Percentiles rank a stretch among this genome's conserved stretches.
phyloP scores from a whole-genome alignment of 1,140 invertebrate genomes.

The Drosophila orena region DNA sequence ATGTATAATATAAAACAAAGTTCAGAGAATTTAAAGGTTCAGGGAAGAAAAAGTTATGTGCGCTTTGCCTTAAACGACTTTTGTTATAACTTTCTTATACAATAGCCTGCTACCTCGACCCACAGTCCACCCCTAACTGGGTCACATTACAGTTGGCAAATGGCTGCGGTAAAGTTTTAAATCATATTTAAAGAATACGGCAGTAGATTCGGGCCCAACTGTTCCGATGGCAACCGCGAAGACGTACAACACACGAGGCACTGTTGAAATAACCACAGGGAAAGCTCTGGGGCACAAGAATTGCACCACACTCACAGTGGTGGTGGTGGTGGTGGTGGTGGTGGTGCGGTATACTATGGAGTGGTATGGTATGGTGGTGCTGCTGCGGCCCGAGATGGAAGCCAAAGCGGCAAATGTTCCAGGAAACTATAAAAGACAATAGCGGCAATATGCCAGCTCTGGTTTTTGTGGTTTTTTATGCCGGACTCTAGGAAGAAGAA shows the following conservation, averaged over 20 bases:
- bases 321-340: slow-evolving; percentile 13
- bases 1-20: neutral
- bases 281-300: slow-evolving; percentile 63
- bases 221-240: slow-evolving; percentile 40
- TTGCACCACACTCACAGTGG: slow-evolving; percentile 58
- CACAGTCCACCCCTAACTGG: slow-evolving; percentile 28
- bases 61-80: slow-evolving; percentile 4
- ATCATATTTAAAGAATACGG: slow-evolving; percentile 51
- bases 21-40: neutral
- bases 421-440: slow-evolving; percentile 83
- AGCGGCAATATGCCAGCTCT: slow-evolving; percentile 81
- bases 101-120: slow-evolving; percentile 17
- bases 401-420: slow-evolving; percentile 66
- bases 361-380: neutral
- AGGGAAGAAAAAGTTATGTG: neutral
- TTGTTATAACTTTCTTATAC: slow-evolving; percentile 22
- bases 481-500: slow-evolving; percentile 46
- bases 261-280: slow-evolving; percentile 20
- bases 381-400: slow-evolving; percentile 39
- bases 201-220: slow-evolving; percentile 39
- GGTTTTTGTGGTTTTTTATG: slow-evolving; percentile 77
- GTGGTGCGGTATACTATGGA: neutral
- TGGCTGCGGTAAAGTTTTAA: slow-evolving; percentile 51
- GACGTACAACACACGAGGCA: slow-evolving; percentile 34
- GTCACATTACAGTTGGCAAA: slow-evolving; percentile 49